Conservation (phyloP, 2,888 invertebrate species). For the Cyclophora albipunctata region DNA sequence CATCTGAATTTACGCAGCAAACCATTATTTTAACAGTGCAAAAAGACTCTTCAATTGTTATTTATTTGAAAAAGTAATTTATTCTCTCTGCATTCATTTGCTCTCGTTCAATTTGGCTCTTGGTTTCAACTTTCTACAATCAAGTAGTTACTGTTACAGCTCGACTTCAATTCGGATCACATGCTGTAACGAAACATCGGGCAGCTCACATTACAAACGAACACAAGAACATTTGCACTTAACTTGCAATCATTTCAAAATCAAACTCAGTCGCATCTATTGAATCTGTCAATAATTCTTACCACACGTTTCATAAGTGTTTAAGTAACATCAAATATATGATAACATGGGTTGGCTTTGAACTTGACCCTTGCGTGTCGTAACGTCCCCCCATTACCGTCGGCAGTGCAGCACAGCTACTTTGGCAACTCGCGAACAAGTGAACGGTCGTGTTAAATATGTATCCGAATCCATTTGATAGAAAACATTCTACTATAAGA, state of each 20-base stretch:
- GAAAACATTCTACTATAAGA: constrained; percentile 81
- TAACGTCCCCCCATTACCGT: constrained; percentile 30
- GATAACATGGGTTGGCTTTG: constrained; percentile 22
- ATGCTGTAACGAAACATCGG: neutral
- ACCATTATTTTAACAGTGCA: too few relatives aligned
- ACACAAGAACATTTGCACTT: constrained; percentile 4
- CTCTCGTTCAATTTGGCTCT: too few relatives aligned
- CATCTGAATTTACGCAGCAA: too few relatives aligned
- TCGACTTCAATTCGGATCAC: too few relatives aligned
- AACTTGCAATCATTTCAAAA: constrained; percentile 16
- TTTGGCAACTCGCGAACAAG: constrained; percentile 23
- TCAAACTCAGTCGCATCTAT: constrained; percentile 18
- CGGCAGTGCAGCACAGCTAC: constrained; percentile 16
- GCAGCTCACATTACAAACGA: neutral
- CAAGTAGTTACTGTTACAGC: neutral
- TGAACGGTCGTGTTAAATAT: constrained; percentile 50
- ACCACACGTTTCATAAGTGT: constrained; percentile 29
- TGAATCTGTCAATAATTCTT: constrained; percentile 27
- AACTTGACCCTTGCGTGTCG: constrained; percentile 42
- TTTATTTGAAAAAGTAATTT: too few relatives aligned
- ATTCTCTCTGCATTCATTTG: too few relatives aligned
- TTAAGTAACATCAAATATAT: constrained; percentile 22
- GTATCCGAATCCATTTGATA: constrained; percentile 82
- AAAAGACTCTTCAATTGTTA: too few relatives aligned
- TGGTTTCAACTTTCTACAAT: neutral